A percentile compares a stretch with the other conserved stretches of the same genome.
Evolutionary conservation across 2,113 vertebrate species (phyloP).

Genomic region (Notechis scutatus): DNA sequence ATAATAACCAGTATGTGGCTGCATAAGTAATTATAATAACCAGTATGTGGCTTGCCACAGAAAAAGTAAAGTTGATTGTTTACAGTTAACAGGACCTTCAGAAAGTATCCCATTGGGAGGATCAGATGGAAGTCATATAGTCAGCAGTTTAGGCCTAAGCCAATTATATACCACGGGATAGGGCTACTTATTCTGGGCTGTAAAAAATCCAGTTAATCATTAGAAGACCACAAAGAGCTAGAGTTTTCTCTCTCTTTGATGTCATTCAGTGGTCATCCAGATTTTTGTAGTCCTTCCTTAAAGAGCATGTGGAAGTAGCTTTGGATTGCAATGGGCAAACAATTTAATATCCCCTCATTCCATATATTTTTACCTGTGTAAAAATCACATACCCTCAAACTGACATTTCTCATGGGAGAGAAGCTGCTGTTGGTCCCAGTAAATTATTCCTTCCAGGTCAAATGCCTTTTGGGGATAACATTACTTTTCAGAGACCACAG

Average conservation of each 20-base stretch:
- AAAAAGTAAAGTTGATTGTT: background rate
- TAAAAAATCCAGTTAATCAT: background rate
- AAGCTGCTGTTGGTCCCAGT: background rate
- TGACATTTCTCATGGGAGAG: background rate
- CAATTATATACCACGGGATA: background rate
- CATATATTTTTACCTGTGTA: background rate
- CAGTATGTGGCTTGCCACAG: background rate
- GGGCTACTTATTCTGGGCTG: background rate
- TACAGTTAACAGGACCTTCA: background rate
- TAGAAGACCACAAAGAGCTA: background rate
- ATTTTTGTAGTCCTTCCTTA: background rate
- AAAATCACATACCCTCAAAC: background rate
- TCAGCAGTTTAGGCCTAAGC: background rate
- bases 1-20: background rate
- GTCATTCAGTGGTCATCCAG: background rate
- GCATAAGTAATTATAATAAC: background rate
- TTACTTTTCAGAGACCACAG: background rate
- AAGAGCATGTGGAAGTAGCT: background rate
- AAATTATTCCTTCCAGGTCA: background rate
- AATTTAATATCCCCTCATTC: background rate
- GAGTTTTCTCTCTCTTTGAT: background rate
- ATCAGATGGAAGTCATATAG: background rate
- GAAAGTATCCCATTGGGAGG: background rate
- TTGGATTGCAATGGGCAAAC: background rate
- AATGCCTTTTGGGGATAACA: background rate